phyloP scores from a whole-genome alignment of 2,888 invertebrate species.

The Sphaeridia pumilis region DNA sequence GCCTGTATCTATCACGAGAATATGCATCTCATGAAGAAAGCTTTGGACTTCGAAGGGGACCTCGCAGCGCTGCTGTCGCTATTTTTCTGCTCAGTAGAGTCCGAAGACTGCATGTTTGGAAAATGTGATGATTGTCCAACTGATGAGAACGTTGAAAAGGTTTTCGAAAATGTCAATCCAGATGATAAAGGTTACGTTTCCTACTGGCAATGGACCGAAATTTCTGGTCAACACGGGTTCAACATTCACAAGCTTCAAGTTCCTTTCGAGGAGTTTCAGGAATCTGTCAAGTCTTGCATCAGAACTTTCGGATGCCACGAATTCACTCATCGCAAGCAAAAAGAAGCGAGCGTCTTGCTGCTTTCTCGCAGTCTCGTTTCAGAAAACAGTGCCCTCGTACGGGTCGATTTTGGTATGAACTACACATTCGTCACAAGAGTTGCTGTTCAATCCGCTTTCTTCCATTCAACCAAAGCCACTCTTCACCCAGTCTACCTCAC shows the following conservation, averaged over 20 bases:
- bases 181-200: background rate
- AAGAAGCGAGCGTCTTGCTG: background rate
- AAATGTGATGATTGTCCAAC: slow-evolving; percentile 1
- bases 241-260: background rate
- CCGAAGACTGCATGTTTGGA: background rate
- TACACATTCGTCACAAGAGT: background rate
- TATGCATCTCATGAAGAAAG: background rate
- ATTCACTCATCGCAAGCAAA: background rate
- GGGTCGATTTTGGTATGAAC: slow-evolving; percentile 5
- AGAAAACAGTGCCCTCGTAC: background rate
- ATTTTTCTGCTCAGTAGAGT: background rate
- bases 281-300: too few species aligned
- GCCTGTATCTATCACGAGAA: slow-evolving; percentile 2
- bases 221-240: background rate
- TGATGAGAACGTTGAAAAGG: background rate
- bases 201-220: background rate
- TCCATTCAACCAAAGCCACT: background rate
- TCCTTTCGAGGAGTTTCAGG: background rate
- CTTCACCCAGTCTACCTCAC: background rate
- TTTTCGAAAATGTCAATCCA: background rate
- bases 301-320: too few species aligned
- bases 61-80: background rate
- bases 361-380: too few species aligned
- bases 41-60: background rate
- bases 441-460: background rate